Base-by-base conservation (phyloP, 1,140 invertebrate species). In the Chlorops oryzae region DNA sequence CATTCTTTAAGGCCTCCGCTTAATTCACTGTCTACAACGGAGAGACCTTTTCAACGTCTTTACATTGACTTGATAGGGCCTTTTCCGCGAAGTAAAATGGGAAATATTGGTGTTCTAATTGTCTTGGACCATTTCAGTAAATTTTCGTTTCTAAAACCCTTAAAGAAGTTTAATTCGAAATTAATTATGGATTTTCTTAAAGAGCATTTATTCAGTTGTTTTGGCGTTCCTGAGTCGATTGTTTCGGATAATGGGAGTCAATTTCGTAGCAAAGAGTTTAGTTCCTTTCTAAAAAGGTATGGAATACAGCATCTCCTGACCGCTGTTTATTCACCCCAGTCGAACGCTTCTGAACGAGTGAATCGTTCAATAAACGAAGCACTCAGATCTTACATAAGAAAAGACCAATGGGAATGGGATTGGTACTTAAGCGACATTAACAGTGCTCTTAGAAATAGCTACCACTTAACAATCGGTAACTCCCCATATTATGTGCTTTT, bases 11-110 rank as follows among this genome's bases (percentile, higher is more conserved):
- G n/a, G 47, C 52, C 38, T 35, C 25, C 40, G 3, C 51, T 55
- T 24, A 47, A 47, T 2, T 50, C 39, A 12, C 48, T 42, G 10
- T 24, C 46, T n/a, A 21, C 17, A 7, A 47, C 50, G 3, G 50
- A 52, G 2, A 42, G 50, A 22, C 40, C 50, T 5, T 49, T 55
- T 23, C 45, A 52, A 24, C 50, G 40, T n/a, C n/a, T n/a, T n/a
- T n/a, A n/a, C n/a, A n/a, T n/a, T n/a, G n/a, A n/a, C n/a, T n/a
- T n/a, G n/a, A 5, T 48, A 32, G 45, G 54, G 2, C 54, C 45
- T n/a, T 49, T 52, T 28, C 54, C 45, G 10, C 20, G 48, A 6
- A 27, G 37, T 5, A 54, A 47, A 24, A 40, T 5, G 15, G 51
- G 42, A 10, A 43, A 51, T 12, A 51, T 51, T 10, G 42, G 48